Conservation (phyloP, 2,888 invertebrate species). For the Cantharis nigra region DNA sequence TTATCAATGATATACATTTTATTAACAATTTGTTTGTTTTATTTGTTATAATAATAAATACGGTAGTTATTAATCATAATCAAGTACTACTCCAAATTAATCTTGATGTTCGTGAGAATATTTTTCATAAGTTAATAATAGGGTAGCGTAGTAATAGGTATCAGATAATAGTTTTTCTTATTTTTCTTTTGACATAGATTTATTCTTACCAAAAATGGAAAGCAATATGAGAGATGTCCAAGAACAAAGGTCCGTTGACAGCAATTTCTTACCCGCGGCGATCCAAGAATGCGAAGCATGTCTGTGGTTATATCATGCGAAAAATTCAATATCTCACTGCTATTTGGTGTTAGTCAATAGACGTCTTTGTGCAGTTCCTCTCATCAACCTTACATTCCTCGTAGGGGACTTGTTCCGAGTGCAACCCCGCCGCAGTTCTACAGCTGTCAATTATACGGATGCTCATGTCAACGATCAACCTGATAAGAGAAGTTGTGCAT, state of each 20-base stretch:
- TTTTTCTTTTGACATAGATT: conserved; percentile 12
- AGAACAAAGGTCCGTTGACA: conserved; percentile 51
- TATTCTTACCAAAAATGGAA: conserved; percentile 21
- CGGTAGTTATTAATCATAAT: neutral
- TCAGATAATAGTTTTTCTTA: conserved; percentile 14
- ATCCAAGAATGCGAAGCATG: conserved; percentile 48
- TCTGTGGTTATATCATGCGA: conserved; percentile 49
- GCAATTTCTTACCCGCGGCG: conserved; percentile 52
- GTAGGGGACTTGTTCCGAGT: conserved; percentile 23
- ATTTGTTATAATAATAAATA: neutral
- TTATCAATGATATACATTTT: neutral
- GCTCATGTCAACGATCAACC: conserved; percentile 49
- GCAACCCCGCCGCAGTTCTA: conserved; percentile 39
- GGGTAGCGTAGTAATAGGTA: neutral
- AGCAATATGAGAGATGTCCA: conserved; percentile 32
- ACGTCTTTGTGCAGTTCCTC: conserved; percentile 45
- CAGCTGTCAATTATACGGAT: conserved; percentile 51
- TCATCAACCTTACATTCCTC: conserved; percentile 36
- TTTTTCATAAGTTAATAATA: neutral
- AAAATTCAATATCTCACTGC: conserved; percentile 54
- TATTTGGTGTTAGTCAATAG: conserved; percentile 51
- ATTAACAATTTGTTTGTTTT: conserved; percentile 1
- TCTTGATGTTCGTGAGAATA: neutral
- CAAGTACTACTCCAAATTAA: neutral
- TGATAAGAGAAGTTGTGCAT: conserved; percentile 49